Conservation (phyloP, 1,140 invertebrate species). For the Apolygus lucorum region DNA sequence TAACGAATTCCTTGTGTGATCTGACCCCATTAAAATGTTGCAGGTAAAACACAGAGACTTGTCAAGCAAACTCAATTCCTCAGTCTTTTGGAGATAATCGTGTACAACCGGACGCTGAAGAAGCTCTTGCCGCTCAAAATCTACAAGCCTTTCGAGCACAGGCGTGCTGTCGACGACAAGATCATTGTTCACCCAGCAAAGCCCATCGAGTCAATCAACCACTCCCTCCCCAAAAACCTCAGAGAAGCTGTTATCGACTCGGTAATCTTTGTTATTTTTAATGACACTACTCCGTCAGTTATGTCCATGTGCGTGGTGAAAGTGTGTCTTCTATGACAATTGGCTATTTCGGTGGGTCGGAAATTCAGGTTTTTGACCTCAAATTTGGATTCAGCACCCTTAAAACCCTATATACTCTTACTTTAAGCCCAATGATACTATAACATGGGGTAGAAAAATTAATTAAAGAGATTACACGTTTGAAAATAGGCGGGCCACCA, state of each 20-base stretch:
- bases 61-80: conserved; percentile 33
- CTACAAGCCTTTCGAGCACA: not conserved
- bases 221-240: conserved; percentile 8
- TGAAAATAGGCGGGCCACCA: too few species aligned
- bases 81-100: conserved; percentile 30
- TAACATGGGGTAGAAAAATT: too few species aligned
- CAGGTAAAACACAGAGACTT: conserved; percentile 27
- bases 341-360: too few species aligned
- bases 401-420: too few species aligned
- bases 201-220: conserved; percentile 3
- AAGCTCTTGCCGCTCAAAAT: conserved; percentile 20
- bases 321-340: not conserved
- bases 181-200: conserved; percentile 17
- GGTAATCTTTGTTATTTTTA: not conserved
- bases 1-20: too few species aligned
- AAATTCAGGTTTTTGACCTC: not conserved
- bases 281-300: not conserved
- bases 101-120: conserved; percentile 26
- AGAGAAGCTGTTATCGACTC: conserved; percentile 24
- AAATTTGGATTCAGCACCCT: too few species aligned
- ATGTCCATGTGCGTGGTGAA: too few species aligned
- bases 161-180: conserved; percentile 14
- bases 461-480: too few species aligned
- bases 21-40: too few species aligned
- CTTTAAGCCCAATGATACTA: too few species aligned